Base-by-base conservation (phyloP, 2,888 invertebrate genomes). In the Agonopterix heracliana region DNA sequence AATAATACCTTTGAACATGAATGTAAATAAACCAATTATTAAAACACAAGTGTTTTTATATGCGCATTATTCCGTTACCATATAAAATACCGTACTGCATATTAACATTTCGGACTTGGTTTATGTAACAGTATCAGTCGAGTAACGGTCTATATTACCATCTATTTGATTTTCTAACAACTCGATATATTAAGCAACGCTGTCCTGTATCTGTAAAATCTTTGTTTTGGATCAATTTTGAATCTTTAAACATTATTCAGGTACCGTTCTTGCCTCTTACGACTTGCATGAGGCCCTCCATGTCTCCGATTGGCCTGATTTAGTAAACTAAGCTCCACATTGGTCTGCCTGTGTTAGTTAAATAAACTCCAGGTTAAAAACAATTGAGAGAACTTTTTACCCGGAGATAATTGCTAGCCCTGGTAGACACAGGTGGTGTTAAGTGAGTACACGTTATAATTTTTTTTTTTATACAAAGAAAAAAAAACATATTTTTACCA, bases 151-250 rank as follows among this genome's bases (percentile, higher is more conserved):
- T 12, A 50, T 59, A 64, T 73, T 67, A 66, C 49, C 64, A 72
- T 71, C 57, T 54, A 66, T 65, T 71, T 71, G 68, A 64, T 74
- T 73, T 70, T 63, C 60, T 54, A 64, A 70, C 54, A 51, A 56
- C 45, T 53, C 43, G 46, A 66, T 62, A 58, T 56, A 61, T 64
- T 62, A 64, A 49, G 51, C 51, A 50, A 45, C 34, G 35, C 13
- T 52, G 59, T 61, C 56, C 58, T 55, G 56, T 55, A 51, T 58
- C 34, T 48, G 55, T 51, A 59, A 60, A 54, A 57, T 58, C 52
- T 56, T 57, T 58, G 10, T 38, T 38, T 26, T 26, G 26, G 7
- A 26, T 26, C 26, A 57, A 3, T 38, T 38, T 26, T 26, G 26
- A 26, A 26, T 26, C 26, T 26, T 26, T 5, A 45, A 51, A 46